Evolutionary conservation across 2,113 vertebrate species (phyloP).

Genomic region (Eulemur rufifrons): DNA sequence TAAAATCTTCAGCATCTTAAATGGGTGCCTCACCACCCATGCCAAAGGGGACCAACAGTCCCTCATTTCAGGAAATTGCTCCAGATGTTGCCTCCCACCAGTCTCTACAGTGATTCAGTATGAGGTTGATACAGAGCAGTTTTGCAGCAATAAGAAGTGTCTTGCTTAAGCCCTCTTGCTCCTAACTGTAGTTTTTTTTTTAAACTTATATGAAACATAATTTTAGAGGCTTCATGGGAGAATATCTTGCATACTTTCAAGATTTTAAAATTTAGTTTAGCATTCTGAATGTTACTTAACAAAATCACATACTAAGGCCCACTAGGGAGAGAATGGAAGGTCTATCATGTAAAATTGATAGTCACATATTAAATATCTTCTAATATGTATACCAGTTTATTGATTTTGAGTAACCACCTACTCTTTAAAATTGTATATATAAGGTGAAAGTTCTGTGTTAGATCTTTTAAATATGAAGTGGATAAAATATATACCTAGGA

Average conservation of each 20-base stretch:
- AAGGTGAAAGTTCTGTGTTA: background rate
- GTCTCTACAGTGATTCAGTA: background rate
- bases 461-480: background rate
- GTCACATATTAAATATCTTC: background rate
- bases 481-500: background rate
- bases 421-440: background rate
- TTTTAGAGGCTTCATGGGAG: background rate
- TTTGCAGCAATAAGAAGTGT: background rate
- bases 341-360: background rate
- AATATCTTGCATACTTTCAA: background rate
- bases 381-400: background rate
- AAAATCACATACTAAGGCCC: background rate
- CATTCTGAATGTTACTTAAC: conserved; percentile 23
- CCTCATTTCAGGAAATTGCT: background rate
- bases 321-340: background rate
- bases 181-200: background rate
- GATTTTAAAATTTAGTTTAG: conserved; percentile 11
- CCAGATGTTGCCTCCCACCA: background rate
- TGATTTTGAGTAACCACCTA: background rate
- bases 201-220: background rate
- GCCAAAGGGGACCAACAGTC: background rate
- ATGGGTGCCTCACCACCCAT: background rate
- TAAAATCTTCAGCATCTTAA: background rate
- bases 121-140: background rate
- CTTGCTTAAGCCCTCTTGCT: background rate